Conservation (phyloP, 2,797 vertebrate genomes). For the Triplophysa bombifrons region DNA sequence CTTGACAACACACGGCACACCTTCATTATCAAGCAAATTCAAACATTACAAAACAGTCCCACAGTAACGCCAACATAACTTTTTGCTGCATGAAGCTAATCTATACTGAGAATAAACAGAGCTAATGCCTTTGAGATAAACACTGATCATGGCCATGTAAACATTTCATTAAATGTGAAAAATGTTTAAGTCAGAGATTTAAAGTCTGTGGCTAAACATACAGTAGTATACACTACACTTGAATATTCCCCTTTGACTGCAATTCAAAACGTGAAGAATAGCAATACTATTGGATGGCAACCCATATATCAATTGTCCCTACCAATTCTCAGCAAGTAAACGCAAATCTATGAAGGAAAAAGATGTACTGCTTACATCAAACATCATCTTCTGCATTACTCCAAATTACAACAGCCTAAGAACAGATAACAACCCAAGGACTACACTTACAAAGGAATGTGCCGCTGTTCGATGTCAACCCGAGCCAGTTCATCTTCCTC, state of each 20-base stretch:
- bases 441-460: slow-evolving; percentile 82
- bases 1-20: background rate
- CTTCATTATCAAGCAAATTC: background rate
- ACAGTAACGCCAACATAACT: background rate
- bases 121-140: background rate
- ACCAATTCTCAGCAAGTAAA: background rate
- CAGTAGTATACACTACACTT: background rate
- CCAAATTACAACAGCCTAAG: background rate
- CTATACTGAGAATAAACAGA: background rate
- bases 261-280: background rate
- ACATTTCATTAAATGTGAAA: background rate
- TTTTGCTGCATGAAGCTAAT: background rate
- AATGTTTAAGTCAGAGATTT: background rate
- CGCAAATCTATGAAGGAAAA: background rate
- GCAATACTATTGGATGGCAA: background rate
- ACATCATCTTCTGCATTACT: background rate
- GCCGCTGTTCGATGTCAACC: slow-evolving; percentile 76
- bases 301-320: background rate
- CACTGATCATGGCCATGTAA: background rate
- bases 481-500: slow-evolving; percentile 83
- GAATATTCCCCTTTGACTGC: background rate
- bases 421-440: background rate
- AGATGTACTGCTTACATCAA: background rate
- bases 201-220: background rate
- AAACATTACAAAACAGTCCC: background rate